Base-by-base conservation (phyloP, 2,888 invertebrate species). In the Pelosia muscerda region DNA sequence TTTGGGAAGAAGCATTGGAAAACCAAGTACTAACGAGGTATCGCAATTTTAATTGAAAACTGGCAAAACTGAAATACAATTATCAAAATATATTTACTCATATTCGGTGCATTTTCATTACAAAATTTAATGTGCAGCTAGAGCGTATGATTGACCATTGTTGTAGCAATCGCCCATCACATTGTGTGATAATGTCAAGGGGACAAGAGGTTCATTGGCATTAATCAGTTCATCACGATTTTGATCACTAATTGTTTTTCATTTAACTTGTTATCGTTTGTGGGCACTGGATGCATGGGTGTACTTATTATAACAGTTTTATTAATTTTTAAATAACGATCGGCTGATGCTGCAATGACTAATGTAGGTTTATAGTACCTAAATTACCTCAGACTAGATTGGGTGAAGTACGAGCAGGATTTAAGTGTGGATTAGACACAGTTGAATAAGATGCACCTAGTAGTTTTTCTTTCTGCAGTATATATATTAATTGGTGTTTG, bases 91-190 rank as follows among this genome's bases (percentile, higher is more conserved):
- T 31, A 60, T 38, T 60, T 60, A 38, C 34, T 15, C 25, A 15
- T 25, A 38, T 56, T 56, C 25, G 11, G 15, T 25, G 49, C 49
- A 61, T 49, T 22, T 25, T 58, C 49, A 61, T 26, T 15, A 31
- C 15, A 49, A 65, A 55, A 5, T 60, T 26, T 25, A 26, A 26
- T 25, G 49, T 56, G 38, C 61, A 49, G 8, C 15, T 23, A 54
- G 26, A 13, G 38, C 57, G 49, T 49, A 65, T 80, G 77, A 80
- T 81, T 80, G 72, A 61, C 65, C 59, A 79, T 78, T 78, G 79
- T 79, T 71, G 62, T 63, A 63, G 67, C 75, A 78, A 80, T 82
- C 77, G 74, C 69, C 68, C 70, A 71, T 65, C 73, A 68, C 63
- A 79, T 75, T 77, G 76, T 79, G 69, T 65, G 66, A 69, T 65